phyloP scores from a whole-genome alignment of 2,113 vertebrate species.

The Grammomys surdaster region DNA sequence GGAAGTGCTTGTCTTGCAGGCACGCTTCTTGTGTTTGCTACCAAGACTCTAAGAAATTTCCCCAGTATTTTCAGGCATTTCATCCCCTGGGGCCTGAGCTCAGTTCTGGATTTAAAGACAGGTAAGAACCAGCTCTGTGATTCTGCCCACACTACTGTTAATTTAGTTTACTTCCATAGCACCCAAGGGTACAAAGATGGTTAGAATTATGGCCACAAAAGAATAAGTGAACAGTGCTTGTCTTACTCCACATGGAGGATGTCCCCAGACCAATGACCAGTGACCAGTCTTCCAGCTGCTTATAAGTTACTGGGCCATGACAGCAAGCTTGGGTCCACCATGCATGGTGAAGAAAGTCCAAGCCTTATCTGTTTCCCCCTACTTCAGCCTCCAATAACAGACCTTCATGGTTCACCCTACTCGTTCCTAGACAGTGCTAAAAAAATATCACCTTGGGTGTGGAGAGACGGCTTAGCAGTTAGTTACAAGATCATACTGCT shows the following conservation, averaged over 20 bases:
- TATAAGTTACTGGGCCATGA: neutral
- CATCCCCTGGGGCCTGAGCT: neutral
- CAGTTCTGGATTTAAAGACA: neutral
- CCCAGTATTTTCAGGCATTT: neutral
- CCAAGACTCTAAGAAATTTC: neutral
- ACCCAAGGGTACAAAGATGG: neutral
- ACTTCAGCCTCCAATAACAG: neutral
- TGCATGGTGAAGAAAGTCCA: neutral
- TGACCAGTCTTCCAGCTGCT: neutral
- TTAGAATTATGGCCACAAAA: neutral
- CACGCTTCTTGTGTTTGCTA: neutral
- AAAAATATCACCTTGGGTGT: neutral
- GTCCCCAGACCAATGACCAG: neutral
- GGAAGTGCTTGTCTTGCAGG: neutral
- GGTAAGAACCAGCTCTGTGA: neutral
- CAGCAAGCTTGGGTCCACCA: neutral
- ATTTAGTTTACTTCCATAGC: neutral
- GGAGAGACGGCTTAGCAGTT: neutral
- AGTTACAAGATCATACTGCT: neutral
- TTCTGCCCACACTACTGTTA: neutral
- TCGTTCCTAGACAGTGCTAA: neutral
- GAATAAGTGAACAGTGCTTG: neutral
- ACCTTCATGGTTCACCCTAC: neutral
- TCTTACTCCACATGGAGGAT: neutral
- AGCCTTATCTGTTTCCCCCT: neutral